Evolutionary conservation across 2,888 invertebrate genomes (phyloP), one percentile per base, ranked within the genome.

Genomic region (Cosmopolites sordidus): DNA sequence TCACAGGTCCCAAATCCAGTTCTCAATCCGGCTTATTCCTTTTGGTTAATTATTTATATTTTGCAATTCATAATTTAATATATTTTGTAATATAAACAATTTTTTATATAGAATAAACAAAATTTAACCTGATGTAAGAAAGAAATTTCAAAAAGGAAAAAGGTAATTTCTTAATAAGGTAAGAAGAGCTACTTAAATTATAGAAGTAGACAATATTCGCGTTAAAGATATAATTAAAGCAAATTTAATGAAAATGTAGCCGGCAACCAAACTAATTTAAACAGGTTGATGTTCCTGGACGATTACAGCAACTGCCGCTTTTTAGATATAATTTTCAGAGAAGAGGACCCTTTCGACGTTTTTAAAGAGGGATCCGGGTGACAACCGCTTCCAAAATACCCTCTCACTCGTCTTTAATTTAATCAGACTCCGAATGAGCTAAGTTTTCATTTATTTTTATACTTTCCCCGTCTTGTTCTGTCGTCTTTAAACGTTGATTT

Each of bases 401-500:
- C 55, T 49, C 39, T 40, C 40, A 40, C 17, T 14, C 14, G 58
- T 48, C 51, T 68, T 69, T 66, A 69, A 69, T 69, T 69, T 68
- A 69, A 69, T 69, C 68, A 66, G 66, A 60, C 59, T 59, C 58
- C 62, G 66, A 68, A 67, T 66, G 67, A 67, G 67, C 66, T 65
- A 69, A 69, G 64, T 69, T 68, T 68, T 66, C 67, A 66, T 69
- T 69, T 68, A 67, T 67, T 68, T 67, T 68, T 66, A 66, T 66
- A 66, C 67, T 66, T 67, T 64, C 65, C 60, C 63, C 64, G 65
- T 64, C 62, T 61, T 59, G 63, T 64, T 63, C 64, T 64, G 64
- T 58, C 58, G 56, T 62, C 58, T 60, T 59, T 50, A 45, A 53
- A 53, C 61, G 52, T 58, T 53, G 63, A 62, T 63, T 61, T 63